These are phyloP conservation scores for Uromys caudimaculatus DNA, from an alignment of 2,797 vertebrate species.

Conservation along the genomic window DNA sequence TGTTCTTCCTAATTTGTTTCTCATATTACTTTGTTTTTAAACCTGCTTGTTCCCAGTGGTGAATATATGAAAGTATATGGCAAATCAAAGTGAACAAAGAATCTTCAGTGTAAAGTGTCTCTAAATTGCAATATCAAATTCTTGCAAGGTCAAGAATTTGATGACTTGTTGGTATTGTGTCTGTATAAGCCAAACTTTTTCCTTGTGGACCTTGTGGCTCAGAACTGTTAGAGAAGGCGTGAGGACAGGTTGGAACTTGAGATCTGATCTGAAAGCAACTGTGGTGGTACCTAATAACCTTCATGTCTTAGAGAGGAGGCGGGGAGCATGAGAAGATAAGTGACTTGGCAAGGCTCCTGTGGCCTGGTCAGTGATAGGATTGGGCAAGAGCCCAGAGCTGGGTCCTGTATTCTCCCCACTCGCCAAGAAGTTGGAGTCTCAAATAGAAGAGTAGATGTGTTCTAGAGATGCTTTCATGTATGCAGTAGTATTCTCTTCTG, in stretches of 20 bases:
- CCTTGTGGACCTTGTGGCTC: background rate
- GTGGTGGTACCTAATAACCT: background rate
- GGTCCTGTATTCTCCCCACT: background rate
- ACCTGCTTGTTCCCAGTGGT: background rate
- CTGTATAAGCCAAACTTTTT: background rate
- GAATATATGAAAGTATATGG: background rate
- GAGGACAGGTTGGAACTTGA: conserved; percentile 32
- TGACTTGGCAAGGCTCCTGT: conserved; percentile 25
- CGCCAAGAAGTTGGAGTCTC: conserved; percentile 2
- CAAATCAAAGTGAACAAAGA: conserved; percentile 18
- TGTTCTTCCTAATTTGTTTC: conserved; percentile 41
- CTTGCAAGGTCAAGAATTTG: background rate
- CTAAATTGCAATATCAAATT: background rate
- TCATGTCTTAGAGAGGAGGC: conserved; percentile 53
- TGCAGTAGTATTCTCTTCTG: background rate
- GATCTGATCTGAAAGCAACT: conserved; percentile 31
- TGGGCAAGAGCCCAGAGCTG: background rate
- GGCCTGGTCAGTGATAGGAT: background rate
- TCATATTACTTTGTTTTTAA: conserved; percentile 55
- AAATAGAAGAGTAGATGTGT: background rate
- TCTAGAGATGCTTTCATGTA: background rate
- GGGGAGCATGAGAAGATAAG: background rate
- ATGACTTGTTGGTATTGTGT: background rate
- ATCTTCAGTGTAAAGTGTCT: conserved; percentile 33
- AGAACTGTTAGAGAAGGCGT: background rate